Evolutionary conservation across 2,888 invertebrate genomes (phyloP).

Genomic region (Mythimna loreyi): DNA sequence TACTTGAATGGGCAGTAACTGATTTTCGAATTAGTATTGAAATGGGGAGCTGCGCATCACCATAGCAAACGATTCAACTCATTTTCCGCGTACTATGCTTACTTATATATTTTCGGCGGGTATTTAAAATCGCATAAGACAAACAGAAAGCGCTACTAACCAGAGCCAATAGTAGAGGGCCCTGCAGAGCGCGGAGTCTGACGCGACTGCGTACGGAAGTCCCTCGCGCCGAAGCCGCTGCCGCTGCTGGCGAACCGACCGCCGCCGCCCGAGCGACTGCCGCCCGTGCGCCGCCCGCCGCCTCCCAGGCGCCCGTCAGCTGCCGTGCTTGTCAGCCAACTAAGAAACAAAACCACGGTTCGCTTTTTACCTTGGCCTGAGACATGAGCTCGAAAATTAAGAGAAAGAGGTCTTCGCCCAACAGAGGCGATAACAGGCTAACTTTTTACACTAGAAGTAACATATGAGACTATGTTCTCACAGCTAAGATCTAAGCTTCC

Average conservation of each 20-base stretch:
- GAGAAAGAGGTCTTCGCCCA: too few relatives aligned
- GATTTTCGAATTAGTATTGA: too few relatives aligned
- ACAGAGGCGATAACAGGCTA: too few relatives aligned
- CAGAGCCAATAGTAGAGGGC: slow-evolving; percentile 78
- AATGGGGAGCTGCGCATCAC: too few relatives aligned
- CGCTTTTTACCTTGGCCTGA: too few relatives aligned
- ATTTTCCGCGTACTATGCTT: too few relatives aligned
- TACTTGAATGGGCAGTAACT: too few relatives aligned
- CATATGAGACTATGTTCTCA: too few relatives aligned
- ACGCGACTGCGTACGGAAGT: slow-evolving; percentile 86
- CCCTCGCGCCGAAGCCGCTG: slow-evolving; percentile 84
- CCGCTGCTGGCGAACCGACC: slow-evolving; percentile 74
- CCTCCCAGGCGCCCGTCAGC: slow-evolving; percentile 94
- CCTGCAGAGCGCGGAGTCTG: slow-evolving; percentile 85
- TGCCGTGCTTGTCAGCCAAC: slow-evolving; percentile 91
- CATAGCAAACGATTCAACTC: too few relatives aligned
- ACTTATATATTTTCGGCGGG: background rate
- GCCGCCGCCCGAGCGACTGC: slow-evolving; percentile 87
- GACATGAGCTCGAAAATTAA: too few relatives aligned
- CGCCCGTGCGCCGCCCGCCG: slow-evolving; percentile 91
- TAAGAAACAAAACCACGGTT: slow-evolving; percentile 52
- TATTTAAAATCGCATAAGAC: background rate
- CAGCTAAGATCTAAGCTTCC: too few relatives aligned
- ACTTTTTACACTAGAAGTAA: too few relatives aligned
- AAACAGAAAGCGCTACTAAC: slow-evolving; percentile 60